These are phyloP conservation scores for Rotaria macrura DNA, from an alignment of 2,888 invertebrate species.

Conservation along the genomic window DNA sequence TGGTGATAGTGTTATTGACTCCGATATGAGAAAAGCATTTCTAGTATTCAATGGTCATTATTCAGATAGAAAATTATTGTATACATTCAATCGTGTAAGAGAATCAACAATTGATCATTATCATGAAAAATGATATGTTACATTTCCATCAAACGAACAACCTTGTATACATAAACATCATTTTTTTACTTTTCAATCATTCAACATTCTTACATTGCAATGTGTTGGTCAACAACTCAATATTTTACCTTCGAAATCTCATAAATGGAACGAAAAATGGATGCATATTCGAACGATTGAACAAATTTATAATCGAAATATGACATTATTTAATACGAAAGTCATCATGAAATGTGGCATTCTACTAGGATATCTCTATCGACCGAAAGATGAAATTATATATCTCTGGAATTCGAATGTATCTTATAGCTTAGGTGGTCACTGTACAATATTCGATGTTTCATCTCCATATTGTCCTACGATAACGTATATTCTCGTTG, in stretches of 20 bases:
- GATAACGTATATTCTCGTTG: background rate
- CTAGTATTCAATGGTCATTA: background rate
- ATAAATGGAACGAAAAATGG: background rate
- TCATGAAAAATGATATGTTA: background rate
- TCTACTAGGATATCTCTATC: background rate
- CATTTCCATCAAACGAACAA: background rate
- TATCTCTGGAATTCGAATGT: background rate
- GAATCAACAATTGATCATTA: background rate
- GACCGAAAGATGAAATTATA: background rate
- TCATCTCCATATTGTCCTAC: background rate
- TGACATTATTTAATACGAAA: background rate
- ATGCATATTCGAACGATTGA: background rate
- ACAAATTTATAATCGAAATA: background rate
- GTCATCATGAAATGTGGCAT: background rate
- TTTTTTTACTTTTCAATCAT: background rate
- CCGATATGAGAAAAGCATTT: no score
- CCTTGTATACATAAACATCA: background rate
- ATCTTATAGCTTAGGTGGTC: background rate
- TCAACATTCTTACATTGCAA: background rate
- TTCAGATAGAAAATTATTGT: background rate
- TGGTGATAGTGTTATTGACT: no score
- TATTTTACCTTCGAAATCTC: background rate
- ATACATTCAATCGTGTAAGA: background rate
- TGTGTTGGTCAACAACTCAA: background rate
- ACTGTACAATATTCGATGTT: background rate